phyloP scores from a whole-genome alignment of 2,113 vertebrate genomes.

The Cochlearius cochlearius region DNA sequence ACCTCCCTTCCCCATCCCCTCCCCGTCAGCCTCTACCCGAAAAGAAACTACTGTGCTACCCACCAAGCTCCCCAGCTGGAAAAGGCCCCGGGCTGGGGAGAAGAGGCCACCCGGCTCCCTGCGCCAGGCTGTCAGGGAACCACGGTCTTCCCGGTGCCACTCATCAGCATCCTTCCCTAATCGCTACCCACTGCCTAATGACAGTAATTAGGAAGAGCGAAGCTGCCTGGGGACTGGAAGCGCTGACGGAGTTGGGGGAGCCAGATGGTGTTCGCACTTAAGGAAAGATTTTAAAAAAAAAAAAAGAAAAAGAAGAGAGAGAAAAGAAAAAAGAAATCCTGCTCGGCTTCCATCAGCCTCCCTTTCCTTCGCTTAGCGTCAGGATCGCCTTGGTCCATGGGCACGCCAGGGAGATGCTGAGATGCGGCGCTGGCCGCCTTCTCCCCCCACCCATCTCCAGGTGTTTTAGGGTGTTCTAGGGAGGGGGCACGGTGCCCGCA shows the following conservation, averaged over 20 bases:
- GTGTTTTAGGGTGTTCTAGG: neutral
- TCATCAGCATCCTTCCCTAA: constrained; percentile 61
- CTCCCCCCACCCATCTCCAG: neutral
- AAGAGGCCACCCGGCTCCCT: neutral
- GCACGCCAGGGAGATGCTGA: neutral
- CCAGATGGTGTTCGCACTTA: constrained; percentile 71
- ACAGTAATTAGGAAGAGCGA: constrained; percentile 67
- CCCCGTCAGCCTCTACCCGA: neutral
- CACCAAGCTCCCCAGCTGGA: neutral
- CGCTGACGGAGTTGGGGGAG: constrained; percentile 51
- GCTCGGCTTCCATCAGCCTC: neutral
- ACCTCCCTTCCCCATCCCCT: neutral
- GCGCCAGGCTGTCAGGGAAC: neutral
- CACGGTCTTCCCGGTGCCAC: constrained; percentile 20
- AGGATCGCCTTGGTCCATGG: neutral
- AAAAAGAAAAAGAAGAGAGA: neutral
- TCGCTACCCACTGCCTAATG: constrained; percentile 64
- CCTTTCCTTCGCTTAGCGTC: neutral
- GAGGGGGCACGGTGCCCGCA: neutral
- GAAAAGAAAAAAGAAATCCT: neutral
- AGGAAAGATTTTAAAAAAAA: neutral
- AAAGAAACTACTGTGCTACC: neutral
- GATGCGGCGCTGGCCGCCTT: neutral
- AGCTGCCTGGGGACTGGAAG: constrained; percentile 67
- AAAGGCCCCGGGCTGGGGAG: neutral